Evolutionary conservation across 2,797 vertebrate genomes (phyloP), one percentile per base, ranked within the genome.

Genomic region (Danio albolineatus): DNA sequence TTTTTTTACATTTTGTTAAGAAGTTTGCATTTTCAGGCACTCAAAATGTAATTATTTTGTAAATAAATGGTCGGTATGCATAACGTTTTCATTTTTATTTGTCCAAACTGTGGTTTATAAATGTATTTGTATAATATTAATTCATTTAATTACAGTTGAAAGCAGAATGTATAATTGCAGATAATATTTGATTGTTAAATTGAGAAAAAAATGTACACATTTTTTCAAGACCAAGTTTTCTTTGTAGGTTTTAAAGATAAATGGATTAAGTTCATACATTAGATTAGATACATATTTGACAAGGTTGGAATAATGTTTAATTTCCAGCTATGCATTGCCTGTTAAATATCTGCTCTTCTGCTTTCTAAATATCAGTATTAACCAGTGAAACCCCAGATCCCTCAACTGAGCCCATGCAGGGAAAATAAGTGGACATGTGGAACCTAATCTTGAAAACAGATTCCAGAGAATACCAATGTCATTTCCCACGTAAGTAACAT

Each of bases 351-450:
- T 53, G 16, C 36, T 70, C 36, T 70, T 53, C 28, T 69, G 49
- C 48, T 70, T 53, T 49, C 44, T 6, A 54, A 36, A 54, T 19
- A 59, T 57, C 5, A 9, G 28, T 9, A 44, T 57, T n/a, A 17
- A 19, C 70, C 54, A 46, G 4, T 65, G 16, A 59, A 73, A 7
- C 17, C 9, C n/a, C n/a, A n/a, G n/a, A n/a, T n/a, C n/a, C n/a
- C 54, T 70, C n/a, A 12, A 46, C 28, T 14, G 3, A 44, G 28
- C 3, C 41, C 12, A 44, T 21, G 10, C 65, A 48, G 3, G 54
- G 28, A 78, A 69, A 78, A 60, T 51, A 28, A 59, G 46, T 71
- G 57, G 38, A 70, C 38, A 61, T 44, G 17, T 53, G 46, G 65
- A 5, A 51, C 13, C 5, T 21, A 19, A 12, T 61, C 54, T 51